phyloP scores from a whole-genome alignment of 2,113 vertebrate species.

The Atractosteus spatula region DNA sequence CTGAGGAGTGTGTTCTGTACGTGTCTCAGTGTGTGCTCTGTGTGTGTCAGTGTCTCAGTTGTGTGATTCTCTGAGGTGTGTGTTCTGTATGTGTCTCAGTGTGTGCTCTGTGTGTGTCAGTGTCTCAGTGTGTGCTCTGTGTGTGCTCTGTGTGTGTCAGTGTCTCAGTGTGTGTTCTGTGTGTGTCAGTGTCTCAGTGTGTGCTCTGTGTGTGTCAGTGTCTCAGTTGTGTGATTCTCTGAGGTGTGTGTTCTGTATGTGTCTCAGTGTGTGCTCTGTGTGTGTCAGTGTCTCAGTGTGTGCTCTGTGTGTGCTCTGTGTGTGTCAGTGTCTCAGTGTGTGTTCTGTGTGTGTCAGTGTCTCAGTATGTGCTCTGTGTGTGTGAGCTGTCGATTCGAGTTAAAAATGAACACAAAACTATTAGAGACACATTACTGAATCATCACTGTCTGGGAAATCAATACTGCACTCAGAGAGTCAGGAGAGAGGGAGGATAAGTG shows the following conservation, averaged over 20 bases:
- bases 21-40: neutral
- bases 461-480: too few species aligned
- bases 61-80: too few species aligned
- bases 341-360: neutral
- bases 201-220: neutral
- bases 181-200: neutral
- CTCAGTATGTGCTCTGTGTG: neutral
- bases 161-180: neutral
- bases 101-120: neutral
- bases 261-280: neutral
- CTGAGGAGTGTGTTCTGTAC: neutral
- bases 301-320: neutral
- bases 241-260: neutral
- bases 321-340: neutral
- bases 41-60: slow-evolving; percentile 6
- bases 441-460: too few species aligned
- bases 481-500: too few species aligned
- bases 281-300: slow-evolving; percentile 6
- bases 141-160: too few species aligned
- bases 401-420: too few species aligned
- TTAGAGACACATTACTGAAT: too few species aligned
- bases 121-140: slow-evolving; percentile 9
- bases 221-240: slow-evolving; percentile 6
- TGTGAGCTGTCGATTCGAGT: neutral
- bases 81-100: neutral